Evolutionary conservation across 2,113 vertebrate species (phyloP), one percentile per base, ranked within the genome.

Genomic region (Laticauda colubrina): DNA sequence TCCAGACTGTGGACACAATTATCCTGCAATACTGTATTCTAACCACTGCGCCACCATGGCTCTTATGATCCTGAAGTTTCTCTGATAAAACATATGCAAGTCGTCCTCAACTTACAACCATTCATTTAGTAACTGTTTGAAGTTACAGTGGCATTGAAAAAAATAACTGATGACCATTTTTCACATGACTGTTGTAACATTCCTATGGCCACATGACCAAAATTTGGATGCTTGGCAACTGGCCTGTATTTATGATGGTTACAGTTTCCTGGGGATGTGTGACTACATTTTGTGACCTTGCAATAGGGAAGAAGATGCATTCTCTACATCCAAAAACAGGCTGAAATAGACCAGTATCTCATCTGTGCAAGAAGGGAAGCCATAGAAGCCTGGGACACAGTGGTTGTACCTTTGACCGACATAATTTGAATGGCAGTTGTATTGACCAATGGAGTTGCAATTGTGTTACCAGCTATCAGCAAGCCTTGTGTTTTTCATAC

Each of bases 361-460:
- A 99, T 99, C 94, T 12, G 97, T 96, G 94, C 99, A 99, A 97
- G 97, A 96, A 0, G 99, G 99, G 96, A 98, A 99, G 20, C 98
- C 96, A 0, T 99, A 98, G 97, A 98, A 99, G 94, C 98, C 98
- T 0, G 98, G 97, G 43, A 98, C 97, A 85, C 99, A 99, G 90
- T 98, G 98, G 95, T 97, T 98, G 96, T 99, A 99, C n/a, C 96
- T 93, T 0, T 96, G 57, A 0, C 98, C 98, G 0, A 96, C 88
- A 94, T 98, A 99, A 94, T 98, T 98, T 0, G 96, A 95, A 0
- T 94, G 98, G 96, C 99, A 99, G 87, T 51, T 97, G 92, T 99
- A 99, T 89, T 97, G 96, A 3, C 99, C 99, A 0, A 97, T 96
- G 0, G 95, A 95, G 4, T 98, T 97, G 91, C 99, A 99, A 96